Conservation (phyloP, 2,888 invertebrate species). For the Venusia cambrica region DNA sequence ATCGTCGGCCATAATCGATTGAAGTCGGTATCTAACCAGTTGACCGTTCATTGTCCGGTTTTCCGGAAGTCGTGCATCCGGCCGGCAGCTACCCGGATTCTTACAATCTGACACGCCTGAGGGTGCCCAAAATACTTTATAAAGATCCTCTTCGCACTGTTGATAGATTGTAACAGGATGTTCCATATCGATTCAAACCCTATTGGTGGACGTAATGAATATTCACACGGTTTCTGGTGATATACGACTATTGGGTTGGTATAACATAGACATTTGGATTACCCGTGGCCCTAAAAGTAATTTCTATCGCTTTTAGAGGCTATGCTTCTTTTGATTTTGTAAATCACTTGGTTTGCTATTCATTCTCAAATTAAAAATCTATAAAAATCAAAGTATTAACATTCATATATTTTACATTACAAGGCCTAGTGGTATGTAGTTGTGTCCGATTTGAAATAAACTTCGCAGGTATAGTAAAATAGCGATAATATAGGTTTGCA, state of each 20-base stretch:
- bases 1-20: conserved; percentile 24
- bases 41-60: conserved; percentile 38
- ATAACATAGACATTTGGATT: conserved; percentile 6
- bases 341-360: no score
- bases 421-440: no score
- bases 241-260: conserved; percentile 16
- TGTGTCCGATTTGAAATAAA: no score
- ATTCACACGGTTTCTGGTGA: conserved; percentile 22
- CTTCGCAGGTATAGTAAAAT: no score
- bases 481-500: no score
- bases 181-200: conserved; percentile 56
- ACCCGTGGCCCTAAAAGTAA: background rate
- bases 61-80: conserved; percentile 58
- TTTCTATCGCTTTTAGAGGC: background rate
- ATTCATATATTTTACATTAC: no score
- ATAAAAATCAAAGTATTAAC: no score
- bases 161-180: conserved; percentile 62
- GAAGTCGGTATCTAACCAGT: conserved; percentile 36
- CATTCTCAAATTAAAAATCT: no score
- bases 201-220: conserved; percentile 42
- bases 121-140: conserved; percentile 60
- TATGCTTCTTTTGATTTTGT: no score
- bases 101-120: conserved; percentile 53
- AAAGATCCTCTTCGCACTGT: conserved; percentile 47
- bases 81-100: conserved; percentile 44